Base-by-base conservation (phyloP, 2,113 vertebrate genomes). In the Microcebus tavaratra region DNA sequence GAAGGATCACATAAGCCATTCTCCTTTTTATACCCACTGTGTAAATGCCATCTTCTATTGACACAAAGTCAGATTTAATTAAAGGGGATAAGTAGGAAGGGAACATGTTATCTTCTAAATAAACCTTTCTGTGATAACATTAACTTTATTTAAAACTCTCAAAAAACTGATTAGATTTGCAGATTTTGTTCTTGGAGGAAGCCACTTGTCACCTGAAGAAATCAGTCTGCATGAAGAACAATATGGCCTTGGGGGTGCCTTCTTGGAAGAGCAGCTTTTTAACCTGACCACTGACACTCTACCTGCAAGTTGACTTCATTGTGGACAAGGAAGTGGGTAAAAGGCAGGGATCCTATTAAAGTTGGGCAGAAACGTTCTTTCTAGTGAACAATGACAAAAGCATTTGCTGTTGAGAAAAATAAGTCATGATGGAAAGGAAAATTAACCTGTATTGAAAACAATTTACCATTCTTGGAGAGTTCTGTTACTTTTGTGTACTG, bases 221-320 rank as follows among this genome's bases (percentile, higher is more conserved):
- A n/a, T 93, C 12, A 97, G 94, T 82, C 95, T 78, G 0, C 98
- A 99, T 0, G 99, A 99, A 7, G 94, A 97, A 8, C 97, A 98
- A 8, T 99, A 98, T 0, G 98, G 99, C 39, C 65, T 98, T 11
- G 99, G 98, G 18, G 98, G 99, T 14, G 89, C 79, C 80, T 98
- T 99, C 95, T 78, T 98, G 53, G 99, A 99, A 76, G 98, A 98
- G 63, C 98, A 98, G 93, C 97, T 99, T 18, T 99, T 99, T 72
- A 98, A 97, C 55, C 68, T 67, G 7, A 79, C 81, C 25, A 80
- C 90, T 13, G 95, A 72, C 88, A 95, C 78, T 34, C 73, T 87
- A 11, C 76, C 81, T 53, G 63, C 55, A 42, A 81, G 72, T 31
- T 53, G 81, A 17, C 76, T 83, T 82, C 50, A 0, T 70, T 73